These are phyloP conservation scores for Rhinogobius similis DNA, from an alignment of 2,113 vertebrate species.

Conservation along the genomic window DNA sequence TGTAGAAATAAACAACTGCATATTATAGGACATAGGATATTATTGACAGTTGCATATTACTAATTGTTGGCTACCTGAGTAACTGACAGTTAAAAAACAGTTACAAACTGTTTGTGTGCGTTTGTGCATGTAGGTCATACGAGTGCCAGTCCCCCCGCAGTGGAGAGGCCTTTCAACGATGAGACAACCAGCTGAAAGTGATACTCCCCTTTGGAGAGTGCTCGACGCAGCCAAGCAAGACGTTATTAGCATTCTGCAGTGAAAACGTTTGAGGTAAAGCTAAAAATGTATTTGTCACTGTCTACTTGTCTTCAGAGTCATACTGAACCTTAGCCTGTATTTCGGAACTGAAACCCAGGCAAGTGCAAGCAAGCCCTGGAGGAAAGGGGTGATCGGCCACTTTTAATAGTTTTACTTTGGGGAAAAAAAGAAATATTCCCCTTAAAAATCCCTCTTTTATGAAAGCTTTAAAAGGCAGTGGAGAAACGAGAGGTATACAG, in stretches of 20 bases:
- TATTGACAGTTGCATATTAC: background rate
- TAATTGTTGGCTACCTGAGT: background rate
- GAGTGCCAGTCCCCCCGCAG: conserved; percentile 21
- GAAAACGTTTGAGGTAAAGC: conserved; percentile 68
- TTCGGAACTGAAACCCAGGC: conserved; percentile 62
- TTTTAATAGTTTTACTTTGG: conserved; percentile 69
- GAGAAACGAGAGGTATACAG: conserved; percentile 12
- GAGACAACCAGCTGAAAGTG: conserved; percentile 65
- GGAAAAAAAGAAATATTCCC: conserved; percentile 15
- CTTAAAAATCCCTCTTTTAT: background rate
- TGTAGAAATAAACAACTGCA: no score
- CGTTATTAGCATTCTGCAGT: conserved; percentile 72
- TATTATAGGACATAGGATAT: no score
- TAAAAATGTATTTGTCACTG: conserved; percentile 75
- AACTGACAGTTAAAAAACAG: no score
- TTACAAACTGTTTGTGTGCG: conserved; percentile 28
- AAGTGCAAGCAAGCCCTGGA: conserved; percentile 68
- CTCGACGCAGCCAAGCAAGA: conserved; percentile 63
- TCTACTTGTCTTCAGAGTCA: conserved; percentile 69
- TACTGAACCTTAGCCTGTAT: conserved; percentile 46
- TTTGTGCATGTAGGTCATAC: conserved; percentile 13
- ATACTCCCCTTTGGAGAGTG: conserved; percentile 60
- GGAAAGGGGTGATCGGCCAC: conserved; percentile 65
- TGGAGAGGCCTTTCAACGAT: conserved; percentile 49
- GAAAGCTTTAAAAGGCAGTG: conserved; percentile 1